phyloP scores from a whole-genome alignment of 2,888 invertebrate genomes.

The Blastobasis lacticolella region DNA sequence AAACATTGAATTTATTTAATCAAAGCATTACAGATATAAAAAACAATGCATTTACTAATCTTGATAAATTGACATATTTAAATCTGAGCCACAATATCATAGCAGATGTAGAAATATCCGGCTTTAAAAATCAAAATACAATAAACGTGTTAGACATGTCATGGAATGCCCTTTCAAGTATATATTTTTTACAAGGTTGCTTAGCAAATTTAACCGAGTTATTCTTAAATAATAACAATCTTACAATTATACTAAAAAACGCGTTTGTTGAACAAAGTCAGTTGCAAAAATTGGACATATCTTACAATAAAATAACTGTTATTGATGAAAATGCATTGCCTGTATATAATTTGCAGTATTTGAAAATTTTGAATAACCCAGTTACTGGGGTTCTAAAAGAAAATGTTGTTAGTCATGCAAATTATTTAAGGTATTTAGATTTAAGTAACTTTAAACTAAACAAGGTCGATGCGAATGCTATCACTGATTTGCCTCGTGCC shows the following conservation, averaged over 20 bases:
- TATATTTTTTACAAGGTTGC: slow-evolving; percentile 36
- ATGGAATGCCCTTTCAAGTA: slow-evolving; percentile 30
- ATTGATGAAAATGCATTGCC: slow-evolving; percentile 45
- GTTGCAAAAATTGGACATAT: slow-evolving; percentile 43
- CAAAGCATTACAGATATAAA: slow-evolving; percentile 37
- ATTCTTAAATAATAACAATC: slow-evolving; percentile 40
- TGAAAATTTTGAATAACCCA: slow-evolving; percentile 37
- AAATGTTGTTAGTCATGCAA: slow-evolving; percentile 46
- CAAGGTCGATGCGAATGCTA: slow-evolving; percentile 37
- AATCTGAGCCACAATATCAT: slow-evolving; percentile 49
- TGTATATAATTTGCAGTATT: slow-evolving; percentile 42
- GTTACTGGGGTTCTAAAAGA: slow-evolving; percentile 32
- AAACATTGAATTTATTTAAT: slow-evolving; percentile 30
- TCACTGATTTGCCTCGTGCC: slow-evolving; percentile 43
- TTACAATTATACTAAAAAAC: slow-evolving; percentile 24
- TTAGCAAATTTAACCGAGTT: slow-evolving; percentile 37
- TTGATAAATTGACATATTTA: slow-evolving; percentile 27
- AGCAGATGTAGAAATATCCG: slow-evolving; percentile 26
- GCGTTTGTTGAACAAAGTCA: slow-evolving; percentile 34
- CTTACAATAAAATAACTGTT: slow-evolving; percentile 38
- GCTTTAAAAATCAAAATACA: slow-evolving; percentile 28
- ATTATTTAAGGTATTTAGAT: slow-evolving; percentile 43
- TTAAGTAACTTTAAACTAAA: slow-evolving; percentile 40
- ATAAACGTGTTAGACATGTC: slow-evolving; percentile 44
- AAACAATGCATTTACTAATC: slow-evolving; percentile 35